Evolutionary conservation across 1,140 invertebrate species (phyloP).

Genomic region (Acromyrmex echinatior): DNA sequence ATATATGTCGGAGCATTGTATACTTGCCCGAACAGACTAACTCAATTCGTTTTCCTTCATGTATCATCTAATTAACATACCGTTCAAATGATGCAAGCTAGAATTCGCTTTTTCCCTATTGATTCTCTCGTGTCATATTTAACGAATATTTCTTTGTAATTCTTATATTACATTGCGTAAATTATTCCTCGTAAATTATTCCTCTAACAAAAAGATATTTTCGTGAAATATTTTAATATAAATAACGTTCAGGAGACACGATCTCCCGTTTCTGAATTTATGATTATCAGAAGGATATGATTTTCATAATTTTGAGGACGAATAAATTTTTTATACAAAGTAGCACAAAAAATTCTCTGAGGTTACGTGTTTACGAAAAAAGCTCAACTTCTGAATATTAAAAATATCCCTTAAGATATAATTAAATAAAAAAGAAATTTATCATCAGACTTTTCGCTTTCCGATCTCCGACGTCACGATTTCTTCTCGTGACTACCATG

Average conservation of each 20-base stretch:
- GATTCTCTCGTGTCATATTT: background rate
- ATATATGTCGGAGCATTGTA: background rate
- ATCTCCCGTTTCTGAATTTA: background rate
- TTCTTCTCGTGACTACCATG: slow-evolving; percentile 35
- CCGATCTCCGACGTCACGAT: background rate
- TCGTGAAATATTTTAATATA: background rate
- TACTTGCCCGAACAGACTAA: background rate
- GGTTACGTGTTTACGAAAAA: background rate
- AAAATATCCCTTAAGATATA: background rate
- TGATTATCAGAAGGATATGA: background rate
- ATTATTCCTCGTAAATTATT: background rate
- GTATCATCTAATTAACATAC: slow-evolving; percentile 1
- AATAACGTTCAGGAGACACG: no score
- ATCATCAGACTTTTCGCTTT: background rate
- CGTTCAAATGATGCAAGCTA: background rate
- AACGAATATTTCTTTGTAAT: background rate
- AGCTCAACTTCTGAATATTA: background rate
- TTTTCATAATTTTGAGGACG: background rate
- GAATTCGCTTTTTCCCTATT: background rate
- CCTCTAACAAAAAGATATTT: background rate
- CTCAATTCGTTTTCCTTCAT: background rate
- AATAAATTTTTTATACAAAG: background rate
- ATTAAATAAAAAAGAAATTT: slow-evolving; percentile 27
- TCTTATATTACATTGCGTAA: background rate
- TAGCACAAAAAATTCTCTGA: slow-evolving; percentile 8